Evolutionary conservation across 2,113 vertebrate genomes (phyloP), one percentile per base, ranked within the genome.

Genomic region (Sitta europaea): DNA sequence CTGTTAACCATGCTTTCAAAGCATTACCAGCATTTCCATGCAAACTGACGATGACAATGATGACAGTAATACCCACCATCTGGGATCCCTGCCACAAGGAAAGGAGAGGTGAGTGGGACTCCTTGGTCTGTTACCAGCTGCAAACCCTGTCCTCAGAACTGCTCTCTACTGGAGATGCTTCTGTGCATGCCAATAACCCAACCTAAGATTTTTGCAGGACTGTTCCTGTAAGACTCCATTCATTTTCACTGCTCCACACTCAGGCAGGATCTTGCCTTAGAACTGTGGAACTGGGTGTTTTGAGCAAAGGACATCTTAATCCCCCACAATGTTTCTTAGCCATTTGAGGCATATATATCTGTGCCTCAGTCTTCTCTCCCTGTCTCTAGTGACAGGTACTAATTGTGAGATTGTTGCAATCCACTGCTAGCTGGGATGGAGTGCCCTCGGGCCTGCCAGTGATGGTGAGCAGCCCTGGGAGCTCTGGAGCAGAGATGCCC

Each of bases 301-400:
- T 24, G 75, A 81, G 22, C n/a, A 61, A 47, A 81, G 55, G 25
- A 72, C 24, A 47, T 17, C 36, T 48, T 76, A 23, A 65, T 73
- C 28, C 28, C 83, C 57, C 40, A 76, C 5, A 1, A 2, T 53
- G n/a, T 53, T 82, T 84, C 21, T 36, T 40, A 23, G 24, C 12
- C 5, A 4, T 61, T 7, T 67, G 31, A 63, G 13, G 20, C 10
- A 42, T 0, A 1, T 2, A 6, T n/a, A 19, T 15, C n/a, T 48
- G 33, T 51, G 25, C 17, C 43, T 79, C 40, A 4, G 59, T 6
- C 33, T 89, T 58, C 23, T 74, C 35, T 58, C 23, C 19, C 33
- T 35, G 29, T 5, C 29, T 62, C 11, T 5, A 12, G 14, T 20
- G 38, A 11, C 61, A 40, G 31, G 15, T 35, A 8, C 58, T 62